A percentile compares a stretch with the other conserved stretches of the same genome.
phyloP scores from a whole-genome alignment of 2,888 invertebrate genomes.

The Theristus sp. region DNA sequence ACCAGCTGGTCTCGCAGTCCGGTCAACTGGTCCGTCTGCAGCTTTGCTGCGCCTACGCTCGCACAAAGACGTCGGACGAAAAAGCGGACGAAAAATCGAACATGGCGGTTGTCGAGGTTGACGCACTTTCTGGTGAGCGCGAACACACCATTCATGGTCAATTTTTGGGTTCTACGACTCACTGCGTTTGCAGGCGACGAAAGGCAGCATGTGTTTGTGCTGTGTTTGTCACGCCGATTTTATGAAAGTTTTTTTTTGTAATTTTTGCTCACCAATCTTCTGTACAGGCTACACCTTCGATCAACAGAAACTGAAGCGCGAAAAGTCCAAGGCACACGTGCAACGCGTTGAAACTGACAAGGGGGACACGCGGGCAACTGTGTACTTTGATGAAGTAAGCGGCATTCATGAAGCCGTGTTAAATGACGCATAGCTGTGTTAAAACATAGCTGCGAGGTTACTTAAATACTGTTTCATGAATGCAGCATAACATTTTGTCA shows the following conservation, averaged over 20 bases:
- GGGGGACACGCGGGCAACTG: slow-evolving; percentile 30
- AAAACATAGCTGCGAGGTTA: background rate
- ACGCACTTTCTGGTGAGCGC: too few species aligned
- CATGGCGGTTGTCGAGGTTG: slow-evolving; percentile 35
- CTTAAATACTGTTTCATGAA: too few species aligned
- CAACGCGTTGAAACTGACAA: slow-evolving; percentile 30
- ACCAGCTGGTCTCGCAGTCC: background rate
- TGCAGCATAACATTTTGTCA: too few species aligned
- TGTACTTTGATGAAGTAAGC: slow-evolving; percentile 34
- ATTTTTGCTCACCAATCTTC: background rate
- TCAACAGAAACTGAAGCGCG: slow-evolving; percentile 15
- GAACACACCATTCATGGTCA: background rate
- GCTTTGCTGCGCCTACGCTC: background rate
- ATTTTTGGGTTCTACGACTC: background rate
- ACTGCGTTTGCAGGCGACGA: too few species aligned
- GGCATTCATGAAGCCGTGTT: background rate
- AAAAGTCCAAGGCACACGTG: slow-evolving; percentile 21
- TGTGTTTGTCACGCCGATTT: too few species aligned
- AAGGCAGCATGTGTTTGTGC: too few species aligned
- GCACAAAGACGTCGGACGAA: background rate
- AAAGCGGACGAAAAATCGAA: slow-evolving; percentile 16
- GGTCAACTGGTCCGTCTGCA: background rate
- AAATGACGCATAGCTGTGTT: background rate
- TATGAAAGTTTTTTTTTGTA: background rate
- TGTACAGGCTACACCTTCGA: slow-evolving; percentile 14